These are phyloP conservation scores for Menidia menidia DNA, from an alignment of 2,797 vertebrate genomes.

Conservation along the genomic window DNA sequence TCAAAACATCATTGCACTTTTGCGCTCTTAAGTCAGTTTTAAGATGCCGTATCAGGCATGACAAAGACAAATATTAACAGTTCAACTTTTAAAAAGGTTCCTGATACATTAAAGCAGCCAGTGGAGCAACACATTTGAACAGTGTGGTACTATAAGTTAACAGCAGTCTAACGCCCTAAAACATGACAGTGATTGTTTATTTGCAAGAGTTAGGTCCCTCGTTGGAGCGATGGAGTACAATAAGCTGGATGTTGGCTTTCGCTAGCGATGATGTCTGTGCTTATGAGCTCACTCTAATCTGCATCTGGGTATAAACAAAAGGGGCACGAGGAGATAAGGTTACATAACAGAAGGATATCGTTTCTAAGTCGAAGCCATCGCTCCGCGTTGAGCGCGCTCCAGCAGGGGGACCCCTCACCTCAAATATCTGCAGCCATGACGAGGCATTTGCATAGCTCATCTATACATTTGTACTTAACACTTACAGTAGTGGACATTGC, in stretches of 20 bases:
- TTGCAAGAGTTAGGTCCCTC: constrained; percentile 17
- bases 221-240: constrained; percentile 36
- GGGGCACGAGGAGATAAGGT: constrained; percentile 16
- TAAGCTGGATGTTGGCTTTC: constrained; percentile 41
- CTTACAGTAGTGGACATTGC: constrained; percentile 48
- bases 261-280: constrained; percentile 4
- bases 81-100: constrained; percentile 10
- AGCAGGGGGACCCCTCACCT: constrained; percentile 68
- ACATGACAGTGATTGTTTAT: constrained; percentile 25
- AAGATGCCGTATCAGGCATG: constrained; percentile 27
- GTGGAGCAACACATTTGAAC: constrained; percentile 43
- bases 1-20: constrained; percentile 12
- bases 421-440: constrained; percentile 55
- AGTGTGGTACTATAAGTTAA: constrained; percentile 53
- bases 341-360: constrained; percentile 1
- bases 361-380: neutral
- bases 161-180: constrained; percentile 35
- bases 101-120: constrained; percentile 42
- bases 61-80: constrained; percentile 27
- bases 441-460: constrained; percentile 71
- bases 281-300: neutral
- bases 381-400: constrained; percentile 34
- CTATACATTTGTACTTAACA: constrained; percentile 34
- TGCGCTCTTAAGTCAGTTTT: constrained; percentile 22
- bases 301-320: constrained; percentile 15